Conservation (phyloP, 2,113 vertebrate genomes). For the Jacana jacana region DNA sequence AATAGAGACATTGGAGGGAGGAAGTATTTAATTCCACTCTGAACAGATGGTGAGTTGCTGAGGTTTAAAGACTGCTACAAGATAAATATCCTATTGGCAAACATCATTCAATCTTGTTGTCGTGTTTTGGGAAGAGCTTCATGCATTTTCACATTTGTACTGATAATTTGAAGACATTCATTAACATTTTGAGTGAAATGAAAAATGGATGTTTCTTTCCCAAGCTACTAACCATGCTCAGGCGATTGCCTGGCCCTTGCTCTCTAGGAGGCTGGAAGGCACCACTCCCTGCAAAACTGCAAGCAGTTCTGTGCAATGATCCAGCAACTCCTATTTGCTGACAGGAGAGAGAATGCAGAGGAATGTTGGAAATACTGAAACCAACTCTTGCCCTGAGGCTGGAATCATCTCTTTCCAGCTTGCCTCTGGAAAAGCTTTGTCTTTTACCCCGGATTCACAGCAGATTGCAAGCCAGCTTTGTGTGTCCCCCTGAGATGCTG, state of each 20-base stretch:
- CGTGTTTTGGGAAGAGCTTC: not conserved
- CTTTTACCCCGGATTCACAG: not conserved
- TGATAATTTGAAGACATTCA: not conserved
- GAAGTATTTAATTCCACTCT: not conserved
- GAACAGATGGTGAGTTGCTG: not conserved
- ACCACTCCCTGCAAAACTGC: not conserved
- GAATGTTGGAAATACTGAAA: not conserved
- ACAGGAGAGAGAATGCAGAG: not conserved
- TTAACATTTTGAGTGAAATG: not conserved
- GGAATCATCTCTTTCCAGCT: not conserved
- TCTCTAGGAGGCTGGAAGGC: not conserved
- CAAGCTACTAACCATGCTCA: not conserved
- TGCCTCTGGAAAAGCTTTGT: not conserved
- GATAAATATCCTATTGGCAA: not conserved
- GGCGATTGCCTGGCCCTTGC: not conserved
- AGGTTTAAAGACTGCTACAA: not conserved
- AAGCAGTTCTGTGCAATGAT: not conserved
- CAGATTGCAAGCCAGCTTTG: not conserved
- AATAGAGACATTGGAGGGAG: not conserved
- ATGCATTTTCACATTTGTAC: not conserved
- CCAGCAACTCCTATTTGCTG: not conserved
- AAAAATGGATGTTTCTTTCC: not conserved
- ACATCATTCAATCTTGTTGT: not conserved
- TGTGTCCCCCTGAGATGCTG: rapidly evolving
- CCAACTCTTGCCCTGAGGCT: not conserved